These are phyloP conservation scores for Zoroaster sp. DNA, from an alignment of 53 echinoderm and acorn worm species.

Conservation along the genomic window DNA sequence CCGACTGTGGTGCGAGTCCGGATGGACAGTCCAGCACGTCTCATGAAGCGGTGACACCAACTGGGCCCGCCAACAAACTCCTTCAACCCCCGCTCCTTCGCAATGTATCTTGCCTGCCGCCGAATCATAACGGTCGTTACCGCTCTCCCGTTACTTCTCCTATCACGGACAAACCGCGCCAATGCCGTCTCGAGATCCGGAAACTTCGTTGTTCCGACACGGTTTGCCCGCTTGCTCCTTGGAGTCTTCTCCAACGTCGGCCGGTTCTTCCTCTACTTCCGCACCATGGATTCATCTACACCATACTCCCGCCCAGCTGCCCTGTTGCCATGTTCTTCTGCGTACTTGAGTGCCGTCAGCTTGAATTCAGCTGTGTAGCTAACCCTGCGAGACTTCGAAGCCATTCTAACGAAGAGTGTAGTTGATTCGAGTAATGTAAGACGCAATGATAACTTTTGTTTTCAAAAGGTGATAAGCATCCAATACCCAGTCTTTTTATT, in stretches of 20 bases:
- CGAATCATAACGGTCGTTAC: neutral
- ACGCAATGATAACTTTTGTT: neutral
- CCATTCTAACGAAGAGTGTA: too few species aligned
- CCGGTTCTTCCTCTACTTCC: slow-evolving; percentile 26
- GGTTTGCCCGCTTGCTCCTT: neutral
- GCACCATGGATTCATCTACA: slow-evolving; percentile 46
- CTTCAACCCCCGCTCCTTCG: neutral
- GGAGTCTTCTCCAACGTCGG: neutral
- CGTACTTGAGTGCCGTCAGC: neutral
- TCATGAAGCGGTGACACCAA: neutral
- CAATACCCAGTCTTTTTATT: neutral
- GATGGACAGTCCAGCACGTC: neutral
- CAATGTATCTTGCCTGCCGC: neutral
- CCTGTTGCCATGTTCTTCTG: slow-evolving; percentile 31
- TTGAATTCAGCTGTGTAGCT: neutral
- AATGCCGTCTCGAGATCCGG: neutral
- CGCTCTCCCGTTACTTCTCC: neutral
- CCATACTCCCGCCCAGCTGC: slow-evolving; percentile 54
- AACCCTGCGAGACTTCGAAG: too few species aligned
- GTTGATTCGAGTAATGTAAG: too few species aligned
- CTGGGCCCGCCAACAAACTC: neutral
- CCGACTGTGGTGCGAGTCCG: neutral
- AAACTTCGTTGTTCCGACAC: neutral
- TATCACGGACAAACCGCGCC: neutral
- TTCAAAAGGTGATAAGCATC: neutral